Percentiles rank a stretch among this genome's conserved stretches.
Evolutionary conservation across 1,140 invertebrate genomes (phyloP).

Genomic region (Campodea augens): DNA sequence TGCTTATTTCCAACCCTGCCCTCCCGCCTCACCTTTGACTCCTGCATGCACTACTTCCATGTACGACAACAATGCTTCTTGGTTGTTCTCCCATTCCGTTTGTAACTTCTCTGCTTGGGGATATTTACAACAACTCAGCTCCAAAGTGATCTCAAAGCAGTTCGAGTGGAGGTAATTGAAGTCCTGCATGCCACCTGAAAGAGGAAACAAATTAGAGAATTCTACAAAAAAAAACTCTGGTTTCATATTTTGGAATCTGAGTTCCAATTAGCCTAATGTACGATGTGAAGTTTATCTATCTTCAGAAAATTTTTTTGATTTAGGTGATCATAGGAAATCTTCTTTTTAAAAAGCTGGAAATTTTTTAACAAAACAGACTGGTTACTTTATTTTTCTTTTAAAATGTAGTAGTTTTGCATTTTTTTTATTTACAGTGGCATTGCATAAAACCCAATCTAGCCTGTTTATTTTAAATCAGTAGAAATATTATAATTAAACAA

Average conservation of each 20-base stretch:
- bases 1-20: too few species aligned
- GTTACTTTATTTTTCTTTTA: too few species aligned
- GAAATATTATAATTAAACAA: slow-evolving; percentile 3
- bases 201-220: slow-evolving; percentile 11
- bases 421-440: too few species aligned
- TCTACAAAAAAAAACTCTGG: background rate
- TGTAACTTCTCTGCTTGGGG: slow-evolving; percentile 46
- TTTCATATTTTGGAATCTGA: background rate
- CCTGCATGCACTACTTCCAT: slow-evolving; percentile 74
- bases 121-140: slow-evolving; percentile 91
- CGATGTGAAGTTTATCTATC: background rate
- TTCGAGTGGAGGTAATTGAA: slow-evolving; percentile 92
- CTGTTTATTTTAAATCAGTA: background rate
- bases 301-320: background rate
- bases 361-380: too few species aligned
- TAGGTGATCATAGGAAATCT: too few species aligned
- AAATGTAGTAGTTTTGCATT: too few species aligned
- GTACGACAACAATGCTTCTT: slow-evolving; percentile 63
- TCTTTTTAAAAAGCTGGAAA: too few species aligned
- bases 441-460: background rate
- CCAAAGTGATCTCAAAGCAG: slow-evolving; percentile 91
- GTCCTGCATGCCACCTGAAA: slow-evolving; percentile 85
- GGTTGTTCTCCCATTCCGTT: slow-evolving; percentile 70
- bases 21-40: slow-evolving; percentile 51
- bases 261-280: too few species aligned